Evolutionary conservation across 1,140 invertebrate species (phyloP), one percentile per base, ranked within the genome.

Genomic region (Dendrolimus kikuchii): DNA sequence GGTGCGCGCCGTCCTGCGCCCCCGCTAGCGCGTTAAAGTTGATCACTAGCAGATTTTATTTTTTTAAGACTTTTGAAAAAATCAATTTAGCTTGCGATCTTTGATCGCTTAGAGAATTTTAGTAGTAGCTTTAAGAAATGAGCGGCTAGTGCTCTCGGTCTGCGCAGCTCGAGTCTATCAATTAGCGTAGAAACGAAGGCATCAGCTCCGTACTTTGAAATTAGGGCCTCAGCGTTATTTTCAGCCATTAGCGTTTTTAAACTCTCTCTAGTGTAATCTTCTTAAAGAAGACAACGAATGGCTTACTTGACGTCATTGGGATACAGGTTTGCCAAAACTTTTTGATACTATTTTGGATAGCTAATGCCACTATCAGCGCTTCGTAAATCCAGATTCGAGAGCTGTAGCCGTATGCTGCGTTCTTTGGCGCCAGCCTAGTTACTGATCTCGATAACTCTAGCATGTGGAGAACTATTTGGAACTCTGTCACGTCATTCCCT

Each of bases 1-100:
- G 58, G 92, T 93, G 43, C 90, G 94, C 51, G 93, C 93, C 71
- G 92, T 92, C 49, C 90, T 95, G 72, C 89, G 89, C 65, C 94
- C 94, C 46, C 80, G 86, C 76, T 83, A 79, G 70, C 59, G 59
- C 61, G 64, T 74, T 68, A 68, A 76, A 66, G 77, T 86, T 86
- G 71, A 78, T 74, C 67, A 80, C 69, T 83, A 86, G 79, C 83
- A 86, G 80, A 86, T 86, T 86, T 86, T 86, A 86, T 86, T 86
- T 86, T 86, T 86, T 82, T 86, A 86, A 86, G 74, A 84, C 77
- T 86, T 86, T 86, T 84, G 78, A 84, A 78, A 69, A 76, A 81
- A 78, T 82, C 76, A 79, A 80, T 72, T 74, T 86, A 86, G 83
- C 83, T 86, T 84, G 74, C 83, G 83, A 78, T 84, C 83, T 74